Evolutionary conservation across 2,113 vertebrate species (phyloP), one percentile per base, ranked within the genome.

Genomic region (Ophthalmolycus amberensis): DNA sequence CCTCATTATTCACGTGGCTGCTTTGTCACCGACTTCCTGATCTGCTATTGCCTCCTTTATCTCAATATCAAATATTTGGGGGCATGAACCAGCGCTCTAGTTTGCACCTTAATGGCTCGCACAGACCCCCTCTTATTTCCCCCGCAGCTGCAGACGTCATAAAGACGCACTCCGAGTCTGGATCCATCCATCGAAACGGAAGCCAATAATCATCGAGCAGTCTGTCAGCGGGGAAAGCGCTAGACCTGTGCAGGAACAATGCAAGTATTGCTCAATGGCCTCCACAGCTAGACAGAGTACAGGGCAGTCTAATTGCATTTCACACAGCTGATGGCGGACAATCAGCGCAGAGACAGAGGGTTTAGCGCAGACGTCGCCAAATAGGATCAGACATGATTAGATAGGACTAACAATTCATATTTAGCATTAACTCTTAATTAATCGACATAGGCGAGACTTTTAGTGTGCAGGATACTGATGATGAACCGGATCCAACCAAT

Each of bases 31-130:
- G 29, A 86, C 87, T 91, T 93, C 91, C 93, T 92, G 90, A 70
- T 82, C 82, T 42, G n/a, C 65, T 34, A 44, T n/a, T 85, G 76
- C 63, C 78, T 8, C 76, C 85, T 75, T 93, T 72, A 92, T 85
- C 90, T 82, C 34, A 63, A 93, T 85, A 60, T 83, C 93, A 94
- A 93, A 95, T 95, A 94, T 96, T 95, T 93, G 90, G 44, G 72
- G 75, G 81, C 78, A 91, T 80, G 65, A 80, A 52, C 80, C 77
- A 46, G 79, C 78, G 54, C 65, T 42, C 77, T 83, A 81, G 46
- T 94, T 95, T 94, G 91, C 94, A 94, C 83, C 84, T 85, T 83
- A 93, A 95, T 92, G 87, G 83, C 48, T 72, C 56, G 20, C 10
- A 50, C 5, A 37, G 25, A 9, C 44, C 2, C 50, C 50, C n/a